These are phyloP conservation scores for Eupithecia dodoneata DNA, from an alignment of 2,888 invertebrate species.

Conservation along the genomic window DNA sequence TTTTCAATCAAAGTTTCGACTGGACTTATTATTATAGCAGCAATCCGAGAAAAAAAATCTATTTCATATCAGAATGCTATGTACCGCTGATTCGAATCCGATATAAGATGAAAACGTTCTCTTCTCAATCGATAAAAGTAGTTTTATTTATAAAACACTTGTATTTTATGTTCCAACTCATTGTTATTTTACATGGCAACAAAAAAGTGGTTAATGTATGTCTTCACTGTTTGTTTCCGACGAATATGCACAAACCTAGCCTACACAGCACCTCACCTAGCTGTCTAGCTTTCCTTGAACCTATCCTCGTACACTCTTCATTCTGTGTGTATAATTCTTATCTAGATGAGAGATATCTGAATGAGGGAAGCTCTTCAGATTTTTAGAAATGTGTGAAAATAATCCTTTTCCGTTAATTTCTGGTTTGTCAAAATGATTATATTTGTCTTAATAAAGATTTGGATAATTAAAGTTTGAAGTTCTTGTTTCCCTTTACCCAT, in stretches of 20 bases:
- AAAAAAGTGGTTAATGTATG: background rate
- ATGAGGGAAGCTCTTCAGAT: background rate
- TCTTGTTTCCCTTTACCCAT: slow-evolving; percentile 23
- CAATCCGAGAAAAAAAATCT: background rate
- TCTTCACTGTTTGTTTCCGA: slow-evolving; percentile 13
- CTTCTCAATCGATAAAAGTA: background rate
- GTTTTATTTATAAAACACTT: background rate
- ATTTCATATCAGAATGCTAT: background rate
- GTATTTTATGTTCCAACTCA: background rate
- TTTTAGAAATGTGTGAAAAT: background rate
- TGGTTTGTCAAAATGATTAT: background rate
- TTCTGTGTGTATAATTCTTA: background rate
- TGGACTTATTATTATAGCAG: background rate
- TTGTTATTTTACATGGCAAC: slow-evolving; percentile 4
- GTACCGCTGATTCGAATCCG: background rate
- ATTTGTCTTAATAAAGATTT: slow-evolving; percentile 6
- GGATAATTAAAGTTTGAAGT: background rate
- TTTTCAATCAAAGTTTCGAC: background rate
- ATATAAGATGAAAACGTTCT: background rate
- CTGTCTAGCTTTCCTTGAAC: slow-evolving; percentile 32
- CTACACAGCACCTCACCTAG: slow-evolving; percentile 37
- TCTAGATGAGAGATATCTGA: background rate
- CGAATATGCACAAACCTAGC: slow-evolving; percentile 30
- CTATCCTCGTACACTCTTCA: slow-evolving; percentile 21
- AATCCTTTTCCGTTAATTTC: background rate